phyloP scores from a whole-genome alignment of 2,888 invertebrate species.

The Luffia ferchaultella region DNA sequence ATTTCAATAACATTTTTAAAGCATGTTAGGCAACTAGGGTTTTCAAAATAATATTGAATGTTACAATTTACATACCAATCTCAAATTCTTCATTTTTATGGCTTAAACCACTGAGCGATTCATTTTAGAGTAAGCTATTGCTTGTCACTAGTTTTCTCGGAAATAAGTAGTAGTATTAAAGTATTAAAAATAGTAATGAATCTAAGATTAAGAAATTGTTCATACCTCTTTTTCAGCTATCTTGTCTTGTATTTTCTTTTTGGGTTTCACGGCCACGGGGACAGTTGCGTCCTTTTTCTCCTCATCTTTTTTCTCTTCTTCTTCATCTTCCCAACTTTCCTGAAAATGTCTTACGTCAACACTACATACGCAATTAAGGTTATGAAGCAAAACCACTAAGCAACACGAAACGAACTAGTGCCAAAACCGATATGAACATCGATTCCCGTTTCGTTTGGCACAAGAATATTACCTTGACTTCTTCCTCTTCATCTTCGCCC shows the following conservation, averaged over 20 bases:
- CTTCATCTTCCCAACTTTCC: slow-evolving; percentile 96
- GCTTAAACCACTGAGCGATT: no score
- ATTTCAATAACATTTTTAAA: no score
- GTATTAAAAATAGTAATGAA: no score
- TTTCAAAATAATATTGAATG: no score
- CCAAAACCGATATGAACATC: not conserved
- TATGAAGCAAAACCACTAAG: slow-evolving; percentile 25
- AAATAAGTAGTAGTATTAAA: no score
- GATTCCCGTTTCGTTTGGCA: slow-evolving; percentile 13
- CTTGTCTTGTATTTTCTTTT: slow-evolving; percentile 79
- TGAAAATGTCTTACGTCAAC: slow-evolving; percentile 59
- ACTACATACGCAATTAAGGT: slow-evolving; percentile 38
- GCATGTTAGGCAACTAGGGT: no score
- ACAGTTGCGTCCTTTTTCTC: slow-evolving; percentile 70
- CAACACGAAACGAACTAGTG: slow-evolving; percentile 4
- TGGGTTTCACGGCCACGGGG: slow-evolving; percentile 71
- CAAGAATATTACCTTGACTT: slow-evolving; percentile 73
- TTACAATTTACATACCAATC: no score
- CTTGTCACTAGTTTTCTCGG: no score
- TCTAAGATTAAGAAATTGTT: no score
- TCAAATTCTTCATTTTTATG: no score
- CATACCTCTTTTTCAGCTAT: slow-evolving; percentile 88
- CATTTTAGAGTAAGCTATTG: no score
- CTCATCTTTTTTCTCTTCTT: slow-evolving; percentile 82
- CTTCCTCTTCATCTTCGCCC: slow-evolving; percentile 88